These are phyloP conservation scores for Artemisiospiza belli DNA, from an alignment of 2,113 vertebrate species.

Conservation along the genomic window DNA sequence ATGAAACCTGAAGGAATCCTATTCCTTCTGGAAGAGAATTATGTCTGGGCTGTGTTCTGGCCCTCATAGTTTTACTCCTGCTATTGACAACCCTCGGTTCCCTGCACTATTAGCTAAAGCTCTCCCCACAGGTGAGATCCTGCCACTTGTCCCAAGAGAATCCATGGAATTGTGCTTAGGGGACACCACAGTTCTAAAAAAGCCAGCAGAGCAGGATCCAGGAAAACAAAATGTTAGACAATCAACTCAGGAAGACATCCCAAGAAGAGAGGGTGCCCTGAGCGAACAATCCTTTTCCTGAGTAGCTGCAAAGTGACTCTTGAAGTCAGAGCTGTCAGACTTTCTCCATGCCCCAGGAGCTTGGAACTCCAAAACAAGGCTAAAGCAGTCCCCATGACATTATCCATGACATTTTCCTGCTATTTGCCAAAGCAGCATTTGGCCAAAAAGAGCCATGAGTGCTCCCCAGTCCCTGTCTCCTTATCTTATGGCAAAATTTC, in stretches of 20 bases:
- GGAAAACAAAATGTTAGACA: not conserved
- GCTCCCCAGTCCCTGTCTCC: not conserved
- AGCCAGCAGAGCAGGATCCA: not conserved
- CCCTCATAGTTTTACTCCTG: not conserved
- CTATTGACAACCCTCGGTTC: not conserved
- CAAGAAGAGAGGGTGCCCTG: not conserved
- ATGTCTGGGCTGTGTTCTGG: not conserved
- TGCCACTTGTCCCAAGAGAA: not conserved
- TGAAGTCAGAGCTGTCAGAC: not conserved
- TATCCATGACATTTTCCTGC: not conserved
- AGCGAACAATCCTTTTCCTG: not conserved
- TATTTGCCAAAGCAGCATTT: not conserved
- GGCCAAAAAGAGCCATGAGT: not conserved
- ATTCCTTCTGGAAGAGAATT: not conserved
- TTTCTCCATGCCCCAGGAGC: not conserved
- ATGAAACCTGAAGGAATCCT: not conserved
- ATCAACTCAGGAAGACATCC: not conserved
- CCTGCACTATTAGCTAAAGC: not conserved
- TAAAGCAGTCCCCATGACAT: not conserved
- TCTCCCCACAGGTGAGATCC: not conserved
- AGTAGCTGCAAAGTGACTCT: not conserved
- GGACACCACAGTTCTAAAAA: not conserved
- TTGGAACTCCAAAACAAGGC: not conserved
- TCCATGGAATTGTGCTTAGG: not conserved
- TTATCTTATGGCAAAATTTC: no score